Evolutionary conservation across 2,797 vertebrate genomes (phyloP), one percentile per base, ranked within the genome.

Genomic region (Kryptopterus vitreolus): DNA sequence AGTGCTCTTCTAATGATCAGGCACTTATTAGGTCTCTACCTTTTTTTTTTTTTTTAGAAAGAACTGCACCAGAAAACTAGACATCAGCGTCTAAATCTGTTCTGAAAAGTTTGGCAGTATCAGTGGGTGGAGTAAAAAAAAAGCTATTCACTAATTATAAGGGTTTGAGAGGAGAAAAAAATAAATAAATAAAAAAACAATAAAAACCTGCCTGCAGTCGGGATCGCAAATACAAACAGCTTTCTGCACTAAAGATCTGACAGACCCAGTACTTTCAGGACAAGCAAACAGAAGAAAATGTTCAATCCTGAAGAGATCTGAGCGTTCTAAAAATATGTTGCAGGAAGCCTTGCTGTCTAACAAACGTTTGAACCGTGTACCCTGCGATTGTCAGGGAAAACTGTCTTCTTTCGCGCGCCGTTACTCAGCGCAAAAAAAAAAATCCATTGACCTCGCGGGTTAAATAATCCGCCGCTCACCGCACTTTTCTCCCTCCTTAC

Each of bases 81-180:
- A n/a, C 69, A 35, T 6, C 6, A 55, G 3, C 29, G 3, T 4
- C 6, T 4, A n/a, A 72, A 35, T 35, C 22, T 55, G 20, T 72
- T 72, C 33, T 9, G n/a, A 72, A 35, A 72, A 38, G 52, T 55
- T 55, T 55, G 20, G 0, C 20, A 35, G 15, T 71, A 55, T 53
- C 48, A 72, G 66, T 35, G 31, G 24, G 35, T n/a, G n/a, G n/a
- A n/a, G n/a, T n/a, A n/a, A n/a, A n/a, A 9, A 43, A 79, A 77
- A 79, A 84, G 70, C 68, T 78, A 81, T 76, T 61, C 61, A 74
- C 79, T 85, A 87, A 87, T 85, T 84, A 83, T 72, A 82, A 77
- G 74, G 62, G 79, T 35, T 43, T 43, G 38, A 43, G n/a, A n/a
- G n/a, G n/a, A n/a, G n/a, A 6, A 52, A 70, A 70, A 68, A 46